phyloP scores from a whole-genome alignment of 2,797 vertebrate species.

The Scomberomorus guttatus region DNA sequence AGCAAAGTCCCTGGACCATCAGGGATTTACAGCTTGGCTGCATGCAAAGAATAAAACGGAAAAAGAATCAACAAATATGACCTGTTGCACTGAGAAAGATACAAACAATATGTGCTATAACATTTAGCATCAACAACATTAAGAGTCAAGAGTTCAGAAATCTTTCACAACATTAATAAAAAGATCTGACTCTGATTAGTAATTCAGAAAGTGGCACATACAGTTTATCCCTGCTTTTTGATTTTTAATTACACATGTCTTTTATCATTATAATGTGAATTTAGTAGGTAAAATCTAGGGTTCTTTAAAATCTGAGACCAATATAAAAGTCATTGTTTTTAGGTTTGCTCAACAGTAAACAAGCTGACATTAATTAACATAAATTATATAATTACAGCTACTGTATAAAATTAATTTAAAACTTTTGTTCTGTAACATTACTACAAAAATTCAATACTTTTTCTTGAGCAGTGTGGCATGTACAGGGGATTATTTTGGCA shows the following conservation, averaged over 20 bases:
- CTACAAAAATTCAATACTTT: slow-evolving; percentile 15
- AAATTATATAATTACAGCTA: slow-evolving; percentile 10
- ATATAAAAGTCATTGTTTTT: slow-evolving; percentile 36
- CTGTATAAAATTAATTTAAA: slow-evolving; percentile 40
- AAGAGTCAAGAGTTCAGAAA: slow-evolving; percentile 23
- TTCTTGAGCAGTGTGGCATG: background rate
- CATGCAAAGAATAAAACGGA: background rate
- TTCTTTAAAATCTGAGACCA: slow-evolving; percentile 14
- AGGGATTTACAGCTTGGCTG: background rate
- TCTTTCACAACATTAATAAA: slow-evolving; percentile 39
- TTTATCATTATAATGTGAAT: background rate
- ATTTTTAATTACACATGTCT: background rate
- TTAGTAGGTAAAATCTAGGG: slow-evolving; percentile 9
- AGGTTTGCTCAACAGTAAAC: slow-evolving; percentile 32
- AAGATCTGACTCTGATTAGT: slow-evolving; percentile 18
- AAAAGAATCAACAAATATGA: background rate
- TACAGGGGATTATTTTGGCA: slow-evolving; percentile 19
- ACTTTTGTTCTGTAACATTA: slow-evolving; percentile 6
- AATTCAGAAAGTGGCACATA: slow-evolving; percentile 27
- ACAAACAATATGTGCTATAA: slow-evolving; percentile 20
- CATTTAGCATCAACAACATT: background rate
- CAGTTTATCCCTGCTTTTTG: slow-evolving; percentile 20
- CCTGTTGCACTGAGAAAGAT: slow-evolving; percentile 8
- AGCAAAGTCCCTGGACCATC: background rate
- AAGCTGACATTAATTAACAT: slow-evolving; percentile 33